Conservation (phyloP, 1,140 invertebrate genomes). For the Drosophila yakuba region DNA sequence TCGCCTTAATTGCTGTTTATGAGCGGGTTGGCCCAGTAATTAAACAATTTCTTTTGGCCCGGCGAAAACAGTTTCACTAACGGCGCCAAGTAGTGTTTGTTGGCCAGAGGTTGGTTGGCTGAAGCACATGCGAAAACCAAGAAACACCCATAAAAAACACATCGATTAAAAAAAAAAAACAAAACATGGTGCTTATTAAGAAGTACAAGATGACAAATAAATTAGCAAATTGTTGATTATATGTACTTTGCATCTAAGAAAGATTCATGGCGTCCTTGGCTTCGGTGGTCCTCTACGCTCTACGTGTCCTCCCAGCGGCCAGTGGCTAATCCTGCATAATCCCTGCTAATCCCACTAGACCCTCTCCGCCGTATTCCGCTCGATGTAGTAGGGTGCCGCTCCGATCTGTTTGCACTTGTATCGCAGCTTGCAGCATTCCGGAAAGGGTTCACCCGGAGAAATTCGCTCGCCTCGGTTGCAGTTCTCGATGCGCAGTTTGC, state of each 20-base stretch:
- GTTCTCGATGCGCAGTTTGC: conserved; percentile 66
- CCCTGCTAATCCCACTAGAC: conserved; percentile 17
- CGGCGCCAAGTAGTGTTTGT: conserved; percentile 2
- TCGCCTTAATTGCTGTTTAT: conserved; percentile 77
- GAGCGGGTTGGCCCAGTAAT: conserved; percentile 74
- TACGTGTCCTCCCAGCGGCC: neutral
- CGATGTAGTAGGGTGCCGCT: conserved; percentile 70
- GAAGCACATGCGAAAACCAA: too few relatives aligned
- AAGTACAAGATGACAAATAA: conserved; percentile 46
- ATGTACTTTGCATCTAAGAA: conserved; percentile 4
- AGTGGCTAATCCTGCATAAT: neutral
- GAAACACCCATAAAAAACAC: neutral
- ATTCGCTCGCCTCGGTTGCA: conserved; percentile 79
- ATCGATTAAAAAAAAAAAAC: conserved; percentile 24
- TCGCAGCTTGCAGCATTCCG: conserved; percentile 74
- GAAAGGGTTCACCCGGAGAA: conserved; percentile 65
- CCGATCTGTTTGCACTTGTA: conserved; percentile 75
- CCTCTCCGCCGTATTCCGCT: conserved; percentile 48
- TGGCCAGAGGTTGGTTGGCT: neutral
- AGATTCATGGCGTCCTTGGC: conserved; percentile 21
- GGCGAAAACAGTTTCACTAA: conserved; percentile 9
- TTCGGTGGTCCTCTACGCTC: neutral
- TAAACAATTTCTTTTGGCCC: conserved; percentile 63
- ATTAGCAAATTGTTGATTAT: conserved; percentile 38
- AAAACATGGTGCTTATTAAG: conserved; percentile 38